Evolutionary conservation across 2,797 vertebrate species (phyloP).

Genomic region (Cryptoprocta ferox): DNA sequence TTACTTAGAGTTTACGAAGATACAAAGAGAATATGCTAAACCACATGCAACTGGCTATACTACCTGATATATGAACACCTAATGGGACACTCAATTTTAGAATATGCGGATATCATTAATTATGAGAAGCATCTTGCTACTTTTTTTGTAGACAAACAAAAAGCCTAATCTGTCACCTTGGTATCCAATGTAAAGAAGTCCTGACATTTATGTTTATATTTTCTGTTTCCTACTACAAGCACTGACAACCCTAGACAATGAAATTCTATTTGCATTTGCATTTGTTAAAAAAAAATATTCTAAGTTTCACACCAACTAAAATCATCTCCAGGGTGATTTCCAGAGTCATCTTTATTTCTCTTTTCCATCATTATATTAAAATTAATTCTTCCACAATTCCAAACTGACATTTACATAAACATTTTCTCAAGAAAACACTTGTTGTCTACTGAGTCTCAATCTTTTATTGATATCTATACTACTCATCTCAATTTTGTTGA

Average conservation of each 20-base stretch:
- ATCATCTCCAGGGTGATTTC: conserved; percentile 34
- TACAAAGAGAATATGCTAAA: conserved; percentile 19
- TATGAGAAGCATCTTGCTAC: background rate
- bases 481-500: conserved; percentile 47
- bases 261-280: background rate
- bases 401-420: conserved; percentile 11
- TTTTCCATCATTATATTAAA: conserved; percentile 21
- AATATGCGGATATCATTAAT: background rate
- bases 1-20: conserved; percentile 43
- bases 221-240: background rate
- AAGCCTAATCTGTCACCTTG: background rate
- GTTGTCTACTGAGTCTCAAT: background rate
- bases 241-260: background rate
- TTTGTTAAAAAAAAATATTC: background rate
- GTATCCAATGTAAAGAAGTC: background rate
- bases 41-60: background rate
- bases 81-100: conserved; percentile 16
- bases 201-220: background rate
- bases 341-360: conserved; percentile 3
- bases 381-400: background rate
- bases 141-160: background rate
- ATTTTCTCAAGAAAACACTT: conserved; percentile 20
- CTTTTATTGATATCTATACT: background rate
- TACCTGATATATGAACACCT: conserved; percentile 16
- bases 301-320: background rate